Evolutionary conservation across 2,888 invertebrate genomes (phyloP), one percentile per base, ranked within the genome.

Genomic region (Augiades crinisus): DNA sequence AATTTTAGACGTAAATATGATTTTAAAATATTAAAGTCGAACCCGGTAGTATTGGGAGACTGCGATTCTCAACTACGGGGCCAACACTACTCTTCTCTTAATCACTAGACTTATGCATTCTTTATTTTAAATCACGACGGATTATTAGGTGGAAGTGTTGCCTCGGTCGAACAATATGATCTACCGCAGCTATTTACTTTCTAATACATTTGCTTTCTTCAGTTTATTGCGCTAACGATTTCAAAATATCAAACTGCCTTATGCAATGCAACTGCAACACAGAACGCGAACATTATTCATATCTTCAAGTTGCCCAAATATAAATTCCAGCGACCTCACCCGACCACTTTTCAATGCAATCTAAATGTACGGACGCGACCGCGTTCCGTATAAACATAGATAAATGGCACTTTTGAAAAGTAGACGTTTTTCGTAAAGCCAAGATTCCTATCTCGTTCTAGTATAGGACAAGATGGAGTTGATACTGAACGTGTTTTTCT

Each of bases 251-350:
- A 14, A 24, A 12, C n/a, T 17, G n/a, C 19, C 12, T 43, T 4
- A 13, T 14, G 31, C 30, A 33, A 40, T 40, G 7, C 12, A 33
- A 40, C 33, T 3, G 2, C 22, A 33, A 37, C 40, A 30, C 6
- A n/a, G 38, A 14, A 21, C 33, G 47, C 14, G 27, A 31, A 47
- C 10, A 12, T 47, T 46, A 27, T 38, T 30, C 37, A 37, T 47
- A 21, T 47, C 31, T 47, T 8, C 14, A 8, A 31, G 21, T 47
- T 47, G 14, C 30, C 19, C 19, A 38, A 21, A 47, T 44, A 21
- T 21, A 33, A 44, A 44, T 46, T 22, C 12, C 19, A 30, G 14
- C 14, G 16, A 24, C 24, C 36, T 36, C 27, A 36, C 17, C n/a
- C n/a, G 30, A 30, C 27, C 5, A 31, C 19, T 19, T 43, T 43